A percentile compares a stretch with the other conserved stretches of the same genome.
phyloP scores from a whole-genome alignment of 1,140 invertebrate species.

The Drosophila nigromelanica region DNA sequence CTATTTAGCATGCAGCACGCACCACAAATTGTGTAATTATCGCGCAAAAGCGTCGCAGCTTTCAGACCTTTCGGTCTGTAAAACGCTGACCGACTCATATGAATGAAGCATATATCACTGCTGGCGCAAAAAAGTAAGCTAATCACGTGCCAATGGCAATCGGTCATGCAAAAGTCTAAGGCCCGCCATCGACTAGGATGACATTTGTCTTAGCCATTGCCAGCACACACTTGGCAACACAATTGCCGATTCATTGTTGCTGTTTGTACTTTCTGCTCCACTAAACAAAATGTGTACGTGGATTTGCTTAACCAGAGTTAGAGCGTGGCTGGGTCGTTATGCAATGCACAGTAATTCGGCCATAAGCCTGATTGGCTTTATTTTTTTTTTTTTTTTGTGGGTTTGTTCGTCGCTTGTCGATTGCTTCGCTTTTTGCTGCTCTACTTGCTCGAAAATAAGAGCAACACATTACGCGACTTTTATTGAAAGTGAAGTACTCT shows the following conservation, averaged over 20 bases:
- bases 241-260: slow-evolving; percentile 42
- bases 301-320: slow-evolving; percentile 28
- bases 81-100: slow-evolving; percentile 38
- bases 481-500: slow-evolving; percentile 33
- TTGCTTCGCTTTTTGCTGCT: slow-evolving; percentile 42
- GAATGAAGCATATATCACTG: slow-evolving; percentile 47
- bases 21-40: slow-evolving; percentile 59
- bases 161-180: slow-evolving; percentile 56
- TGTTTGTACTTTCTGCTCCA: slow-evolving; percentile 65
- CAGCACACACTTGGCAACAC: slow-evolving; percentile 45
- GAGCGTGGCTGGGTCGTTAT: slow-evolving; percentile 56
- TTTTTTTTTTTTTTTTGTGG: slow-evolving; percentile 26
- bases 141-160: slow-evolving; percentile 73
- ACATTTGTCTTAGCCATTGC: slow-evolving; percentile 64
- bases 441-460: slow-evolving; percentile 44
- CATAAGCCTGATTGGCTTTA: slow-evolving; percentile 67
- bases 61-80: slow-evolving; percentile 5
- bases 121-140: slow-evolving; percentile 52
- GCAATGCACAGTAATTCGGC: slow-evolving; percentile 65
- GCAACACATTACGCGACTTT: slow-evolving; percentile 30
- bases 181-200: slow-evolving; percentile 44
- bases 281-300: slow-evolving; percentile 59
- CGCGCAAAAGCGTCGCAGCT: slow-evolving; percentile 29
- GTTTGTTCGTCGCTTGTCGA: slow-evolving; percentile 39
- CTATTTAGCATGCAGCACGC: slow-evolving; percentile 57